phyloP scores from a whole-genome alignment of 2,113 vertebrate species.

The Atractosteus spatula region DNA sequence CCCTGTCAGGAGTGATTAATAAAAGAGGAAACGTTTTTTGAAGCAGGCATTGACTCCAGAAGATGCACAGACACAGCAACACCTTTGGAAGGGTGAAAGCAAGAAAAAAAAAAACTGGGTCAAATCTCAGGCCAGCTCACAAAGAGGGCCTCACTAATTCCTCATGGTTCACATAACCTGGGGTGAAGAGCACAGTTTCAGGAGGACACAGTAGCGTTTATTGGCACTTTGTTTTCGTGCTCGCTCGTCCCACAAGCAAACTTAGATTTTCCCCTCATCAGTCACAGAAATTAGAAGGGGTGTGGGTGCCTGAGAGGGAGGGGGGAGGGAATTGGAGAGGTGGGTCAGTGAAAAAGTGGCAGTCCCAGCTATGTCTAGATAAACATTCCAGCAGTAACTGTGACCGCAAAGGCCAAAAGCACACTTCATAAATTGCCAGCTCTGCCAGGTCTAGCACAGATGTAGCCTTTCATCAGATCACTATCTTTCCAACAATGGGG shows the following conservation, averaged over 20 bases:
- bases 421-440: slow-evolving; percentile 22
- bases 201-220: background rate
- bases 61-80: background rate
- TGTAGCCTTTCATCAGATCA: slow-evolving; percentile 31
- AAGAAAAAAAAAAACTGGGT: background rate
- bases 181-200: background rate
- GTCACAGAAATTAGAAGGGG: slow-evolving; percentile 10
- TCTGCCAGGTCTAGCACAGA: slow-evolving; percentile 17
- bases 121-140: background rate
- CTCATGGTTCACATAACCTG: background rate
- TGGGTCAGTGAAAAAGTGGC: slow-evolving; percentile 13
- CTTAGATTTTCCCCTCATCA: slow-evolving; percentile 7
- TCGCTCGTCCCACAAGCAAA: background rate
- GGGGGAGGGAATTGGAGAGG: background rate
- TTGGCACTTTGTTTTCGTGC: background rate
- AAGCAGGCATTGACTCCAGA: slow-evolving; percentile 4
- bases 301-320: background rate
- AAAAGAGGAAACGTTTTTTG: slow-evolving; percentile 18
- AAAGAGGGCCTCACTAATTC: background rate
- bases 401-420: slow-evolving; percentile 22
- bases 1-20: slow-evolving; percentile 31
- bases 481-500: slow-evolving; percentile 22
- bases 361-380: slow-evolving; percentile 20
- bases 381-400: slow-evolving; percentile 14
- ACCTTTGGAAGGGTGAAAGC: too few relatives aligned